Conservation (phyloP, 2,797 vertebrate genomes). For the Florisuga fusca region DNA sequence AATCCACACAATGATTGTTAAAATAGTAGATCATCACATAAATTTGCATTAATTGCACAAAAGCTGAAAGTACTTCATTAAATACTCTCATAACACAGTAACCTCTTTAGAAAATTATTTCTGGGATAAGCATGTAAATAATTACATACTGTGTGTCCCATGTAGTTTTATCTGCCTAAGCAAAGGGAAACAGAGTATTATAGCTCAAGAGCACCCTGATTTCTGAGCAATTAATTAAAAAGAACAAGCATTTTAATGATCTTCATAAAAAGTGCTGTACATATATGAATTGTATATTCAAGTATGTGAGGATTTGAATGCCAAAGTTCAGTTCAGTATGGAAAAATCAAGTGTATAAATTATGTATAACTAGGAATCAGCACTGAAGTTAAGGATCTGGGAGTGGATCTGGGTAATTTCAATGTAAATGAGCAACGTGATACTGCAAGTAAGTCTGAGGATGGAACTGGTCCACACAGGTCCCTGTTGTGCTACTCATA, state of each 20-base stretch:
- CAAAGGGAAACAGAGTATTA: background rate
- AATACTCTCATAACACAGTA: constrained; percentile 46
- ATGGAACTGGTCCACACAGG: background rate
- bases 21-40: constrained; percentile 66
- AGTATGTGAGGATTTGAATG: constrained; percentile 15
- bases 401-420: constrained; percentile 48
- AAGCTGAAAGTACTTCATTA: constrained; percentile 68
- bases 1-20: constrained; percentile 46
- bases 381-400: background rate
- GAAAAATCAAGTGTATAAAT: constrained; percentile 51
- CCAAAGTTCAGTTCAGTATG: background rate
- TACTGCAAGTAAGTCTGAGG: background rate
- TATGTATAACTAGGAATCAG: constrained; percentile 26
- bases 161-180: constrained; percentile 42
- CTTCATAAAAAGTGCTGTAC: constrained; percentile 35
- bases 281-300: constrained; percentile 34
- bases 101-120: constrained; percentile 64
- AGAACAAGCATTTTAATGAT: constrained; percentile 58
- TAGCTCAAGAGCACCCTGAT: constrained; percentile 42
- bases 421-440: constrained; percentile 24
- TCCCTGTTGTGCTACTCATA: background rate
- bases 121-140: constrained; percentile 63
- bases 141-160: constrained; percentile 48
- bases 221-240: constrained; percentile 54
- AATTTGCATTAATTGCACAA: constrained; percentile 65